A percentile compares a stretch with the other conserved stretches of the same genome.
phyloP scores from a whole-genome alignment of 1,140 invertebrate genomes.

The Ips typographus region DNA sequence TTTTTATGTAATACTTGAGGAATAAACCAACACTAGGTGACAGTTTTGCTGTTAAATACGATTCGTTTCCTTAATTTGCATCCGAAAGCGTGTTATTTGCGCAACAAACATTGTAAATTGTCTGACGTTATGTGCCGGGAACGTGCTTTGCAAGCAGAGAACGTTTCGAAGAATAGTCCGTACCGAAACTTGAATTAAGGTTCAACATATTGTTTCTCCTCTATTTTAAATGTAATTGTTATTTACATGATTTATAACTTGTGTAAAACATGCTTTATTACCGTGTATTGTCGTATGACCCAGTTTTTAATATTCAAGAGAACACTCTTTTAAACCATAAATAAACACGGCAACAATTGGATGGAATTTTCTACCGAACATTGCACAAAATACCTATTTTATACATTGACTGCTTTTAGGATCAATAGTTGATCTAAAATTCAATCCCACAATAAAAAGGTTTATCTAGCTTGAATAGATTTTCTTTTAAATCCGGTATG shows the following conservation, averaged over 20 bases:
- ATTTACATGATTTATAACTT: not conserved
- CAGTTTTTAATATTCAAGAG: not conserved
- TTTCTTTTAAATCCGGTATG: not conserved
- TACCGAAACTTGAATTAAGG: not conserved
- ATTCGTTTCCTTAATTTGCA: conserved; percentile 5
- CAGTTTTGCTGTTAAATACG: not conserved
- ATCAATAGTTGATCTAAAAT: not conserved
- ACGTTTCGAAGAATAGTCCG: not conserved
- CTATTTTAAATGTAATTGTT: not conserved
- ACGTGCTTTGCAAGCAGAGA: not conserved
- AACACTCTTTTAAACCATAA: not conserved
- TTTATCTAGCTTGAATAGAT: not conserved
- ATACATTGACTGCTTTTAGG: not conserved
- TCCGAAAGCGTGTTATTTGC: conserved; percentile 1
- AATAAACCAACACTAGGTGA: conserved; percentile 2
- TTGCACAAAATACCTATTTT: not conserved
- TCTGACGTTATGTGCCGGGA: not conserved
- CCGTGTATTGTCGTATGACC: not conserved
- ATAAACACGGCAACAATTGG: not conserved
- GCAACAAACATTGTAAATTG: conserved; percentile 2
- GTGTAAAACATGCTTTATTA: not conserved
- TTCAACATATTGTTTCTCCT: not conserved
- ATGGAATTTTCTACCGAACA: not conserved
- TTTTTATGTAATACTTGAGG: not conserved
- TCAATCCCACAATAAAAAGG: not conserved